Evolutionary conservation across 1,140 invertebrate species (phyloP).

Genomic region (Philaenus spumarius): DNA sequence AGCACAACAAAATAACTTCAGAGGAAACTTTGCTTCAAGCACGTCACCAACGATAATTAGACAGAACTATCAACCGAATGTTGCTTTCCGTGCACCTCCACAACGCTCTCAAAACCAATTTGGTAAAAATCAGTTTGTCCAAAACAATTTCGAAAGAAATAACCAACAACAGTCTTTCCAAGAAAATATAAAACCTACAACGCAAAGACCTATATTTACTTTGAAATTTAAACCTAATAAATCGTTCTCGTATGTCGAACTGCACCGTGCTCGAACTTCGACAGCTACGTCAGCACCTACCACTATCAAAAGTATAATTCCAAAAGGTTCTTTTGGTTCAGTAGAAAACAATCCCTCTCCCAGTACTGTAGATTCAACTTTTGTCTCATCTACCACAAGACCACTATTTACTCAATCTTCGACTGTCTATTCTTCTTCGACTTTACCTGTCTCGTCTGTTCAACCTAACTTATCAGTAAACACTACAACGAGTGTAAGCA

Average conservation of each 20-base stretch:
- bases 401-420: too few relatives aligned
- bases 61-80: not conserved
- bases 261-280: constrained; percentile 16
- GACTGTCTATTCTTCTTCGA: too few relatives aligned
- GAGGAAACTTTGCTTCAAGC: not conserved
- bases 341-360: too few relatives aligned
- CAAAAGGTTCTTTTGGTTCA: too few relatives aligned
- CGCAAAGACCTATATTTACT: constrained; percentile 21
- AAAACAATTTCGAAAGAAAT: too few relatives aligned
- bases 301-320: not conserved
- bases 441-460: too few relatives aligned
- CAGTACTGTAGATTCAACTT: too few relatives aligned
- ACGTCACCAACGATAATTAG: not conserved
- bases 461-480: not conserved
- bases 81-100: too few relatives aligned
- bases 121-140: too few relatives aligned
- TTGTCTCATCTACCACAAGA: too few relatives aligned
- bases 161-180: too few relatives aligned
- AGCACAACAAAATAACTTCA: not conserved
- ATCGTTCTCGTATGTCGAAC: constrained; percentile 21
- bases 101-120: too few relatives aligned
- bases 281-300: constrained; percentile 8
- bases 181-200: not conserved
- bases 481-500: not conserved
- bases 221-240: constrained; percentile 23